Percentiles rank a stretch among this genome's conserved stretches.
phyloP scores from a whole-genome alignment of 2,888 invertebrate genomes.

The Ditylenchus weischeri region DNA sequence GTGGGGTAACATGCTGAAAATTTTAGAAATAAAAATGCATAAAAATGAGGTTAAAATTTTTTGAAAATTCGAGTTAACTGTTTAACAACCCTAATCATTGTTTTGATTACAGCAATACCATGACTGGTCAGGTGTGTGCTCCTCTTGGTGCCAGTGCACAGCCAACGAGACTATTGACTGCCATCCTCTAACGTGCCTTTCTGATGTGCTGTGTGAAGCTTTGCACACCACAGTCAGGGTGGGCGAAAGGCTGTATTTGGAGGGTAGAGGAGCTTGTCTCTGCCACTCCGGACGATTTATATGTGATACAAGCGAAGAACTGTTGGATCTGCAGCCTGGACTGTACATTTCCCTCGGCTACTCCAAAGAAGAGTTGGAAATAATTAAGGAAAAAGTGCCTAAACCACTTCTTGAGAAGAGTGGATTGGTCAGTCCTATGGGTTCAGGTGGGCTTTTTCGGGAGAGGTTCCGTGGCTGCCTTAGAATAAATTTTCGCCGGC shows the following conservation, averaged over 20 bases:
- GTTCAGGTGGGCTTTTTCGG: too few relatives aligned
- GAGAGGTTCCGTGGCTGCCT: too few relatives aligned
- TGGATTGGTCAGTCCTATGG: conserved; percentile 32
- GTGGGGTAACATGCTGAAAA: too few relatives aligned
- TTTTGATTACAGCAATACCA: conserved; percentile 31
- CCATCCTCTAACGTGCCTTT: conserved; percentile 43
- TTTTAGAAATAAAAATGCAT: too few relatives aligned
- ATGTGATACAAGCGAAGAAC: conserved; percentile 46
- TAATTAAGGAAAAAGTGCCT: conserved; percentile 46
- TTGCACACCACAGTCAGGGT: conserved; percentile 46
- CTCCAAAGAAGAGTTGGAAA: conserved; percentile 43
- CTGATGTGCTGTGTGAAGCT: conserved; percentile 42
- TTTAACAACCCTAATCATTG: too few relatives aligned
- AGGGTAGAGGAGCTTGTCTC: conserved; percentile 52
- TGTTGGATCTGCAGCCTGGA: conserved; percentile 44
- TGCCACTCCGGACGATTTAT: conserved; percentile 50
- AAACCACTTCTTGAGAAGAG: conserved; percentile 42
- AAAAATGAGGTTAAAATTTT: too few relatives aligned
- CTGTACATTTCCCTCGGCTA: conserved; percentile 51
- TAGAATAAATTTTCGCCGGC: too few relatives aligned
- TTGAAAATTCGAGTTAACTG: too few relatives aligned
- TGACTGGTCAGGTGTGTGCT: conserved; percentile 52
- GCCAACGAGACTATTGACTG: conserved; percentile 42
- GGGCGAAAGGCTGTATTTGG: conserved; percentile 52
- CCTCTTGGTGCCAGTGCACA: conserved; percentile 53